Percentiles rank a stretch among this genome's conserved stretches.
Evolutionary conservation across 1,140 invertebrate genomes (phyloP).

Genomic region (Cotesia typhae): DNA sequence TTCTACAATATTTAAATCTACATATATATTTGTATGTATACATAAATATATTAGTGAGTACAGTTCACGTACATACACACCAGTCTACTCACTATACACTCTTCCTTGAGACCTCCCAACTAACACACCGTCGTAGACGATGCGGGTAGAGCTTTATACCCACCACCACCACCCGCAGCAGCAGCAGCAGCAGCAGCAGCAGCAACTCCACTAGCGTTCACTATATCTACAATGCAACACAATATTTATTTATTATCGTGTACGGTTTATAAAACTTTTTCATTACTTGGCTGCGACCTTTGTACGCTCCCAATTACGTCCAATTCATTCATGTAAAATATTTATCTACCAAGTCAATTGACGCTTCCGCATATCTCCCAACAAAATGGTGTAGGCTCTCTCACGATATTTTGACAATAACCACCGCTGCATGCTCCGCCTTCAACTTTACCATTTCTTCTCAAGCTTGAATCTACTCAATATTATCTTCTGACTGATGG

Average conservation of each 20-base stretch:
- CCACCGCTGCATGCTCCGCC: too few relatives aligned
- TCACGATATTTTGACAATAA: too few relatives aligned
- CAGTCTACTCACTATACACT: slow-evolving; percentile 14
- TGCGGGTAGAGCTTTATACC: slow-evolving; percentile 22
- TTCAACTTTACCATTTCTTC: too few relatives aligned
- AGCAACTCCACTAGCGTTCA: too few relatives aligned
- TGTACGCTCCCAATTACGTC: not conserved
- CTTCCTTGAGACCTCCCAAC: not conserved
- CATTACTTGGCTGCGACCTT: not conserved
- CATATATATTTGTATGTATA: not conserved
- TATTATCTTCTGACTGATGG: too few relatives aligned
- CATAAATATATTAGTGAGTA: not conserved
- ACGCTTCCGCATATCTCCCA: not conserved
- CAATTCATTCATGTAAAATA: slow-evolving; percentile 6
- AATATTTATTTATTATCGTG: not conserved
- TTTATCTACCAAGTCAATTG: not conserved
- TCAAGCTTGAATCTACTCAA: too few relatives aligned
- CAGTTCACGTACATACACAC: not conserved
- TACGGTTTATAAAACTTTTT: not conserved
- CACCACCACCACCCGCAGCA: too few relatives aligned
- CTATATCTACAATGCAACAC: not conserved
- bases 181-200: too few relatives aligned
- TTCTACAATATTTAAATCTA: not conserved
- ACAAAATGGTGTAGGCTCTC: too few relatives aligned
- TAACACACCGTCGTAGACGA: slow-evolving; percentile 10